Percentiles rank a stretch among this genome's conserved stretches.
phyloP scores from a whole-genome alignment of 2,113 vertebrate genomes.

The Emydocephalus ijimae region DNA sequence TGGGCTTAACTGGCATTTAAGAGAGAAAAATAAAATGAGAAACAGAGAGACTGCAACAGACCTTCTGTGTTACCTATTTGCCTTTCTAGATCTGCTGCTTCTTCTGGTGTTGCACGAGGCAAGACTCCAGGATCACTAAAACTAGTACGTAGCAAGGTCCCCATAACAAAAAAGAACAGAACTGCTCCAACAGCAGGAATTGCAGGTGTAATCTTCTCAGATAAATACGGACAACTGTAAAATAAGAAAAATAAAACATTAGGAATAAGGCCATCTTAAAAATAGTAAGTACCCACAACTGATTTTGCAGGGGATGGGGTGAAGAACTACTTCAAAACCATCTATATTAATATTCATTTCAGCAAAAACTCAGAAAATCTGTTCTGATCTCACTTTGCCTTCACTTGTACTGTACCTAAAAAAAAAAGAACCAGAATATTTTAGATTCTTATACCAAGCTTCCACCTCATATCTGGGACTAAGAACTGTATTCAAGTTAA shows the following conservation, averaged over 20 bases:
- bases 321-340: neutral
- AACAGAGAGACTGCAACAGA: slow-evolving; percentile 50
- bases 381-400: neutral
- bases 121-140: slow-evolving; percentile 95
- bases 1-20: neutral
- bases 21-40: neutral
- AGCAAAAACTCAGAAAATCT: neutral
- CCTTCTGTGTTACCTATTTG: slow-evolving; percentile 87
- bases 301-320: neutral
- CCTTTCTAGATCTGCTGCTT: slow-evolving; percentile 92
- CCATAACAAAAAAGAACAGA: slow-evolving; percentile 92
- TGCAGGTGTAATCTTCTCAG: slow-evolving; percentile 81
- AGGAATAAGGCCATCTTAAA: neutral
- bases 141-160: slow-evolving; percentile 90
- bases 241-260: slow-evolving; percentile 37
- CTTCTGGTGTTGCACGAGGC: slow-evolving; percentile 86
- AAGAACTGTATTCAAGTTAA: neutral
- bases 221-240: slow-evolving; percentile 85
- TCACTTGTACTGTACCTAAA: neutral
- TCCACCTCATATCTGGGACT: neutral
- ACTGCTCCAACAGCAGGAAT: slow-evolving; percentile 88
- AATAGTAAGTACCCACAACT: neutral
- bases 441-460: neutral
- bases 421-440: neutral
- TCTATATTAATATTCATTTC: neutral